Evolutionary conservation across 2,113 vertebrate genomes (phyloP), one percentile per base, ranked within the genome.

Genomic region (Gnathonemus longibarbis): DNA sequence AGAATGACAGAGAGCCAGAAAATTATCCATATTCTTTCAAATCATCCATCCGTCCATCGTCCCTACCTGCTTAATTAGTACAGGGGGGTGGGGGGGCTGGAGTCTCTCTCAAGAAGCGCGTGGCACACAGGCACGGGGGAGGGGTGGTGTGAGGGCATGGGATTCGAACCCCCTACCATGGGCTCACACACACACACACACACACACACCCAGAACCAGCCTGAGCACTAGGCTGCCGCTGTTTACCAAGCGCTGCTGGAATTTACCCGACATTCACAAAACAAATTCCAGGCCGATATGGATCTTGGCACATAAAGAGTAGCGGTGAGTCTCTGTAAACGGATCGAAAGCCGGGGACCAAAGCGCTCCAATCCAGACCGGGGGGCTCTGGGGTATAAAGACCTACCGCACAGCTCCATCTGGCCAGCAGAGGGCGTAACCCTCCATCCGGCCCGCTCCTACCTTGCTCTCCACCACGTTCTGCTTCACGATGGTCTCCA

Each of bases 401-500:
- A 46, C 17, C 62, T 11, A 11, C 62, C 62, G 3, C 62, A 27
- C 62, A 27, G 58, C 58, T 9, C 2, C 9, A 3, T 9, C 24
- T 3, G 8, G 7, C n/a, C 58, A n/a, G n/a, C n/a, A 66, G 62
- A 4, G 56, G 24, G 58, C 58, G 3, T 66, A 66, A 27, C n/a
- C 9, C 58, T 11, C 24, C 21, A 2, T 3, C 58, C 24, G 24
- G 6, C 24, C 17, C 42, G 1, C 45, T 6, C 93, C 93, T 92
- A 99, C 98, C 97, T 97, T 97, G 89, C 94, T 96, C 92, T 97
- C 96, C 93, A 96, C 92, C 0, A 70, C 93, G 0, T 95, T 94
- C 89, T 96, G 95, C 89, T 93, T 96, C 90, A 98, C 90, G 0
- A 97, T 96, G 93, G 94, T 96, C 92, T 97, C 96, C 94, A 98